Evolutionary conservation across 2,888 invertebrate genomes (phyloP).

Genomic region (Drosophila formosana): DNA sequence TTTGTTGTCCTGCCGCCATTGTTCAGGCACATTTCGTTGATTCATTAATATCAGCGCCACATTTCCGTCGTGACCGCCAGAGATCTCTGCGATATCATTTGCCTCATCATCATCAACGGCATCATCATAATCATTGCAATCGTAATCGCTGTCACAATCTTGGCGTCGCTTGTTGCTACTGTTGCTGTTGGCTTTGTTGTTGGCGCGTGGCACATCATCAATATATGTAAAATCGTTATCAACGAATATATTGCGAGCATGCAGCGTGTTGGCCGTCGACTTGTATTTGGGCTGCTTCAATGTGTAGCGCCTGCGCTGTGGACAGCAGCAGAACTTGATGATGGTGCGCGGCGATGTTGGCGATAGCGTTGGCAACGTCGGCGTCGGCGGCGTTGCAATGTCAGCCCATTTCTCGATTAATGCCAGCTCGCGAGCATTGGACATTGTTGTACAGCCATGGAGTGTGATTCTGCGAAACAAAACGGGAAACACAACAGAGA

Average conservation of each 20-base stretch:
- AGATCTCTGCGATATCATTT: constrained; percentile 60
- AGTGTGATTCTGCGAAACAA: constrained; percentile 79
- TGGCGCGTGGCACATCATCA: constrained; percentile 79
- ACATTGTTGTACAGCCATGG: constrained; percentile 84
- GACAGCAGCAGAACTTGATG: constrained; percentile 82
- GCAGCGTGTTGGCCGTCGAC: constrained; percentile 67
- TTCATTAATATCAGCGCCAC: constrained; percentile 79
- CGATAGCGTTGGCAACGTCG: constrained; percentile 71
- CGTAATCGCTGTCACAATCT: constrained; percentile 67
- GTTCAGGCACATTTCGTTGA: constrained; percentile 76
- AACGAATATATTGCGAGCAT: constrained; percentile 80
- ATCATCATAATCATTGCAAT: constrained; percentile 57
- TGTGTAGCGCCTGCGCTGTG: constrained; percentile 82
- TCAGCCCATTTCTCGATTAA: constrained; percentile 84
- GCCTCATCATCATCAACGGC: constrained; percentile 55
- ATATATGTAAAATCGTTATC: constrained; percentile 83
- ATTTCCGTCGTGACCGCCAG: constrained; percentile 72
- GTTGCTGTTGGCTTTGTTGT: constrained; percentile 40
- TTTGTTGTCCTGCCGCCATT: constrained; percentile 78
- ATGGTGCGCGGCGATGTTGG: constrained; percentile 82
- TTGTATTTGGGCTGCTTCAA: constrained; percentile 77
- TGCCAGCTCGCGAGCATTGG: constrained; percentile 84
- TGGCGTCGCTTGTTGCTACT: constrained; percentile 56
- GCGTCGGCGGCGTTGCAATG: constrained; percentile 75
- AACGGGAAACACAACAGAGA: constrained; percentile 11